Base-by-base conservation (phyloP, 2,888 invertebrate genomes). In the Minunthozetes semirufus region DNA sequence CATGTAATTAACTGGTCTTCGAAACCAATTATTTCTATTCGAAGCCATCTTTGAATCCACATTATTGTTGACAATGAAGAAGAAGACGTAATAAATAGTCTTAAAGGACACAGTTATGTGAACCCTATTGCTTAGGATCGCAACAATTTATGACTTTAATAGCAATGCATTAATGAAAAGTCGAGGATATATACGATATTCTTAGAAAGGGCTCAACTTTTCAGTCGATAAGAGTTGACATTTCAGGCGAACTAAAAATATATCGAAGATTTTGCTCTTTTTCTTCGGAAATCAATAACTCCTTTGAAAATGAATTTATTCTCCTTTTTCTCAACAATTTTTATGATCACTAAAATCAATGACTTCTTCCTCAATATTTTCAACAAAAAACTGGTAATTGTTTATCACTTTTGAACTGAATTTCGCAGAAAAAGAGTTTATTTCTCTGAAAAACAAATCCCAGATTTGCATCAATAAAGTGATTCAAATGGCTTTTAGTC, bases 161-260 rank as follows among this genome's bases (percentile, higher is more conserved):
- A 25, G 56, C 53, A 53, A 19, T n/a, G 2, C 25, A 56, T 56
- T 56, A 56, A 56, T 56, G 56, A 53, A 53, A 53, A 17, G n/a
- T 19, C 17, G 19, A 19, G 53, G 22, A 56, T 22, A 22, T 56
- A 22, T 22, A 25, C 56, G 56, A 56, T 56, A 56, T 56, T 25
- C 22, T 22, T 22, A 19, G 17, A 48, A 53, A 22, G 25, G 13
- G 11, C 11, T 33, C 33, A 33, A 33, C 33, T 33, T 56, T 25
- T 25, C 25, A 56, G 56, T 56, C 56, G 56, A 56, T 56, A 56
- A 56, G 56, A 56, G 25, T 25, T 56, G 56, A 56, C 56, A 56
- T 56, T 56, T 56, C 25, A 56, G 9, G 9, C 5, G 25, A 53
- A 48, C 56, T 56, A 22, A 8, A 56, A 56, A n/a, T n/a, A 56